phyloP scores from a whole-genome alignment of 2,113 vertebrate genomes.

The Cygnus buccinator region DNA sequence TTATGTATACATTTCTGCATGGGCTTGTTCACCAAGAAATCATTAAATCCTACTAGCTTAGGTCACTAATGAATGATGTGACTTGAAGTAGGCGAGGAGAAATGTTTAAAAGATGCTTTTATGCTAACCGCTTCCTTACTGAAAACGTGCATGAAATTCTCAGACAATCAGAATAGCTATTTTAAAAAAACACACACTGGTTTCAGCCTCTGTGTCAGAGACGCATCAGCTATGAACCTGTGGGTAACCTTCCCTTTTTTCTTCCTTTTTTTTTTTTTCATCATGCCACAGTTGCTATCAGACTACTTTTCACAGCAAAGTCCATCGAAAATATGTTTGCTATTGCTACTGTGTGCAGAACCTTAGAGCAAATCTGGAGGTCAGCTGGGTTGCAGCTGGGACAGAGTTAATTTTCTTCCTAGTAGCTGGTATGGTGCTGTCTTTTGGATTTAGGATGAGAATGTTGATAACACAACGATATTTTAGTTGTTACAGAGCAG shows the following conservation, averaged over 20 bases:
- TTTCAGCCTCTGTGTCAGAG: background rate
- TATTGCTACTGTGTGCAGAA: no score
- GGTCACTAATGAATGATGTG: background rate
- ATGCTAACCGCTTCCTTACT: background rate
- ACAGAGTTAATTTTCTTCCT: no score
- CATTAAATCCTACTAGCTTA: background rate
- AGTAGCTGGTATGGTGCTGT: no score
- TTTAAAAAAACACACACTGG: background rate
- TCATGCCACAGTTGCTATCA: fast-evolving
- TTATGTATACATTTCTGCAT: background rate
- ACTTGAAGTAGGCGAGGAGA: background rate
- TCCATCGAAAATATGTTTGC: background rate
- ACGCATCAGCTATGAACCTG: background rate
- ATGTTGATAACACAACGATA: no score
- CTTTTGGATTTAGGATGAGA: no score
- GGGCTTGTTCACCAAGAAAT: background rate
- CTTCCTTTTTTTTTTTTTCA: background rate
- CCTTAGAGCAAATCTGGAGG: background rate
- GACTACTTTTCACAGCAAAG: background rate
- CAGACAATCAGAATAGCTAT: background rate
- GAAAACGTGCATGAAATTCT: background rate
- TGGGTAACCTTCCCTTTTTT: background rate
- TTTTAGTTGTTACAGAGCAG: no score
- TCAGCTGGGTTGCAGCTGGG: background rate
- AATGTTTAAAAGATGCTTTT: background rate